Percentiles rank a stretch among this genome's conserved stretches.
Conservation (phyloP, 2,888 invertebrate species). For the Acleris emargana region DNA sequence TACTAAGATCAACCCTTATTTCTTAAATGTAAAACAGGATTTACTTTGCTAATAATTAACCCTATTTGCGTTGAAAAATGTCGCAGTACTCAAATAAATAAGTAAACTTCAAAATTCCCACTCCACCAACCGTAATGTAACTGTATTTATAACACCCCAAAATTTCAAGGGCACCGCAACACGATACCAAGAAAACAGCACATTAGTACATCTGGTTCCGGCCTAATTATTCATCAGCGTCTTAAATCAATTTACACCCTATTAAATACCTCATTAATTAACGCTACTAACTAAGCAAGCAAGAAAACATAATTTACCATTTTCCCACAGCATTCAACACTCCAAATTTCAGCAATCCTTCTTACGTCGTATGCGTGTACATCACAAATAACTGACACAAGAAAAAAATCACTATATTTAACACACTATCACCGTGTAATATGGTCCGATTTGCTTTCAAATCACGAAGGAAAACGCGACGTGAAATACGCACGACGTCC, state of each 20-base stretch:
- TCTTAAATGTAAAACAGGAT: no score
- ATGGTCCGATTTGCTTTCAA: conserved; percentile 43
- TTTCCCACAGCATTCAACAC: conserved; percentile 71
- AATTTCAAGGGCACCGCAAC: conserved; percentile 44
- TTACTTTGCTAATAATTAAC: no score
- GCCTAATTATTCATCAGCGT: conserved; percentile 29
- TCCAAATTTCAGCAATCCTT: conserved; percentile 47
- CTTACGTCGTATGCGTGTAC: conserved; percentile 66
- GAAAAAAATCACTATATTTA: conserved; percentile 52
- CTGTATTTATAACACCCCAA: conserved; percentile 25
- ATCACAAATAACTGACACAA: conserved; percentile 51
- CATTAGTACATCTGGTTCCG: conserved; percentile 35
- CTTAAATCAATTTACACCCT: conserved; percentile 31
- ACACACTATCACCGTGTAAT: conserved; percentile 67
- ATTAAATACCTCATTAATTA: conserved; percentile 42
- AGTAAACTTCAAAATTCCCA: not conserved
- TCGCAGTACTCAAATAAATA: conserved; percentile 1
- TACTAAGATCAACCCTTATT: no score
- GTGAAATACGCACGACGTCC: conserved; percentile 55
- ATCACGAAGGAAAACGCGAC: conserved; percentile 45
- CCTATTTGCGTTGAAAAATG: not conserved
- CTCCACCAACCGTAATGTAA: not conserved
- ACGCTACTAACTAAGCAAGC: conserved; percentile 53
- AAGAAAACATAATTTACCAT: conserved; percentile 69
- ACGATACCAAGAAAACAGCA: conserved; percentile 17